These are phyloP conservation scores for Chloromyia formosa DNA, from an alignment of 2,888 invertebrate genomes.

Conservation along the genomic window DNA sequence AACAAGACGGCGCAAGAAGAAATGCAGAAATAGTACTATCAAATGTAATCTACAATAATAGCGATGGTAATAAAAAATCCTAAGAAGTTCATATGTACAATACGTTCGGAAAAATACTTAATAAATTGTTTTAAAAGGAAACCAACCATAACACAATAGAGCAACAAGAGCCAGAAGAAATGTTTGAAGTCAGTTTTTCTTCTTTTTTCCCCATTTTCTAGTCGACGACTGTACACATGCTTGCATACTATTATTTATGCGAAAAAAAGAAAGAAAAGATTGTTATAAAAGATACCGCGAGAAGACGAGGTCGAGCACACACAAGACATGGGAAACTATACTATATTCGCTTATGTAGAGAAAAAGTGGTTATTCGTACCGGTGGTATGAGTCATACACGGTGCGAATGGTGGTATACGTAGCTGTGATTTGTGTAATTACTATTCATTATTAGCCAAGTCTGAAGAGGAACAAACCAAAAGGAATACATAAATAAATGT, in stretches of 20 bases:
- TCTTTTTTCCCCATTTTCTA: not conserved
- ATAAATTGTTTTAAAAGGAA: conserved; percentile 12
- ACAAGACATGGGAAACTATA: too few relatives aligned
- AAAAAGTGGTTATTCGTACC: too few relatives aligned
- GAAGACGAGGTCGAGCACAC: not conserved
- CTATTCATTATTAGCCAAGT: conserved; percentile 1
- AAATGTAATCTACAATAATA: not conserved
- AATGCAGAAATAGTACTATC: not conserved
- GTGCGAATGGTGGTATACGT: not conserved
- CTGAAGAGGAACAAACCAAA: too few relatives aligned
- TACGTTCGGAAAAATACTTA: not conserved
- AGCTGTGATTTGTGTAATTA: not conserved
- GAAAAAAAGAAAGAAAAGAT: not conserved
- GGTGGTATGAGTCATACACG: not conserved
- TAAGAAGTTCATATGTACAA: not conserved
- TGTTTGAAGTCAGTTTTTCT: not conserved
- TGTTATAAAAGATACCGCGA: not conserved
- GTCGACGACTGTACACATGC: not conserved
- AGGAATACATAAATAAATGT: not conserved
- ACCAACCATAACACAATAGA: conserved; percentile 17
- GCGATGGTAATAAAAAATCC: not conserved
- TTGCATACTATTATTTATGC: not conserved
- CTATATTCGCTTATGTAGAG: too few relatives aligned
- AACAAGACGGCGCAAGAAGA: not conserved
- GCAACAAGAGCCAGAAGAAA: not conserved